These are phyloP conservation scores for Poecile montanus DNA, from an alignment of 2,797 vertebrate genomes.

Conservation along the genomic window DNA sequence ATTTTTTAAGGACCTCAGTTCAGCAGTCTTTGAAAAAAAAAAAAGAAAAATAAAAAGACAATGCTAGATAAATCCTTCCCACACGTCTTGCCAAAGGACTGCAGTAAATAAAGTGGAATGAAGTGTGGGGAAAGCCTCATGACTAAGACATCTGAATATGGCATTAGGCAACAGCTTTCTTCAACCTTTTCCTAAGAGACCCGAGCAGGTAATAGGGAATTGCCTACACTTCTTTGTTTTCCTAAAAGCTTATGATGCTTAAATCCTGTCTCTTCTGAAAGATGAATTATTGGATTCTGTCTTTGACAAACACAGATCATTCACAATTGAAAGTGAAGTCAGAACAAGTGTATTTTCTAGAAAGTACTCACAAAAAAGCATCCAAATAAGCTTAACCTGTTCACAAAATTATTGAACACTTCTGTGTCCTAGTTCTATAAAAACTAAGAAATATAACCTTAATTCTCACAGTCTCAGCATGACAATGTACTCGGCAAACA, in stretches of 20 bases:
- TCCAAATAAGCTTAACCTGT: not conserved
- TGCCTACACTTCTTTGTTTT: not conserved
- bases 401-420: not conserved
- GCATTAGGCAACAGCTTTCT: not conserved
- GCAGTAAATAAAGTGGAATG: not conserved
- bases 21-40: not conserved
- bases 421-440: not conserved
- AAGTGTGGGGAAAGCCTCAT: not conserved
- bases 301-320: not conserved
- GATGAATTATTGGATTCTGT: not conserved
- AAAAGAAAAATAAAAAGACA: not conserved
- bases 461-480: not conserved
- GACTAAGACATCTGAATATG: not conserved
- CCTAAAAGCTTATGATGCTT: not conserved
- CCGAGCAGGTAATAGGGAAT: not conserved
- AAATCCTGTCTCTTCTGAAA: not conserved
- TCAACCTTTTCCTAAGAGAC: not conserved
- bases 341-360: not conserved
- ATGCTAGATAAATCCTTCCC: not conserved
- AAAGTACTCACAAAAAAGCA: not conserved
- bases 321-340: not conserved
- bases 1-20: not conserved
- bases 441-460: constrained; percentile 21
- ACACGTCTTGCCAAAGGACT: not conserved
- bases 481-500: not conserved